phyloP scores from a whole-genome alignment of 2,113 vertebrate genomes.

The Noctilio leporinus region DNA sequence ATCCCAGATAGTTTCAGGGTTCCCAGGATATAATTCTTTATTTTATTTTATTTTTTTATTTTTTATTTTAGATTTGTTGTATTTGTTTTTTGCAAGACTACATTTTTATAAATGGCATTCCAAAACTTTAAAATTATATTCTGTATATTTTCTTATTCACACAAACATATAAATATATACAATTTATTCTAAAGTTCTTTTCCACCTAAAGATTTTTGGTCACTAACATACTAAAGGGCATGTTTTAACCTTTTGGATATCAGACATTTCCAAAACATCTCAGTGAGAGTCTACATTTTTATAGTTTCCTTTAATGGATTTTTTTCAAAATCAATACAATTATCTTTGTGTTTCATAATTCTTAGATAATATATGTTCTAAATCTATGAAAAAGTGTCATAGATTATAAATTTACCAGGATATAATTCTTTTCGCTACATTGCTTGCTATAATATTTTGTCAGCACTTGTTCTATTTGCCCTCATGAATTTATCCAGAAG shows the following conservation, averaged over 20 bases:
- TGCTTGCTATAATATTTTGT: no score
- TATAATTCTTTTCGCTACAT: no score
- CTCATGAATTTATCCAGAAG: no score
- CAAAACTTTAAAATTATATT: background rate
- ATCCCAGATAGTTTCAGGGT: no score
- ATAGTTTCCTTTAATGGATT: background rate
- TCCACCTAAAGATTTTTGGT: background rate
- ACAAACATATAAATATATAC: background rate
- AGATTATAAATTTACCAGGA: background rate
- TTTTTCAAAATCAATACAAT: background rate
- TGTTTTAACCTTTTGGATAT: background rate
- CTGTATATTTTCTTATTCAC: background rate
- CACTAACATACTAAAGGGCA: background rate
- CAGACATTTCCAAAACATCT: constrained; percentile 9
- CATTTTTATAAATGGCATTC: background rate
- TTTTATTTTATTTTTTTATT: no score
- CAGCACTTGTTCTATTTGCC: no score
- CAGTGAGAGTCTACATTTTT: constrained; percentile 18
- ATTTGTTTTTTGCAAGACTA: background rate
- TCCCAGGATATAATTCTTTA: no score
- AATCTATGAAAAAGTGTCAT: background rate
- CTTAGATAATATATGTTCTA: background rate
- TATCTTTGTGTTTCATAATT: constrained; percentile 12
- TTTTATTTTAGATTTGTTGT: background rate
- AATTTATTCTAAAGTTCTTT: background rate